These are phyloP conservation scores for Drosophila nannoptera DNA, from an alignment of 1,140 invertebrate species.

Conservation along the genomic window DNA sequence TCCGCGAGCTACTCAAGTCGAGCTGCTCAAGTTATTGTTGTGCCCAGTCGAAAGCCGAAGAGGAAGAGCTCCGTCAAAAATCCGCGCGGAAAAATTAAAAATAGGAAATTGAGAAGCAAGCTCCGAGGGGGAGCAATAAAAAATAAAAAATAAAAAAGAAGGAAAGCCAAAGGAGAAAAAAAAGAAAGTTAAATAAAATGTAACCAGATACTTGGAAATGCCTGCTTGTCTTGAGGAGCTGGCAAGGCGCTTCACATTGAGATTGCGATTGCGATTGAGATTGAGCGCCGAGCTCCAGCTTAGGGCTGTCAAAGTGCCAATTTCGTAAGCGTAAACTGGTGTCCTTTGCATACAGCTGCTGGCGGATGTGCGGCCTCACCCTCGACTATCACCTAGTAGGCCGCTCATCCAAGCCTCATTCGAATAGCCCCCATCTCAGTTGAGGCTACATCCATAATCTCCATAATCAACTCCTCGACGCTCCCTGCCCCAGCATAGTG, in stretches of 20 bases:
- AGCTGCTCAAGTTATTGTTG: conserved; percentile 71
- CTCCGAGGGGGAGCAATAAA: background rate
- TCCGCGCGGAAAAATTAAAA: conserved; percentile 39
- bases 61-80: conserved; percentile 43
- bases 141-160: too few relatives aligned
- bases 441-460: too few relatives aligned
- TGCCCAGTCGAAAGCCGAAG: conserved; percentile 26
- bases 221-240: conserved; percentile 28
- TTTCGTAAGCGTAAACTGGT: conserved; percentile 1
- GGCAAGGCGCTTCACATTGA: background rate
- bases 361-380: background rate
- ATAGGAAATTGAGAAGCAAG: conserved; percentile 53
- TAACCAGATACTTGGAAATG: conserved; percentile 67
- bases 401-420: too few relatives aligned
- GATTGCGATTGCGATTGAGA: too few relatives aligned
- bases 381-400: too few relatives aligned
- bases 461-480: too few relatives aligned
- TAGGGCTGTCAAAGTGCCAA: background rate
- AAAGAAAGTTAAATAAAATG: conserved; percentile 41
- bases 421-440: too few relatives aligned
- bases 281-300: too few relatives aligned
- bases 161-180: too few relatives aligned
- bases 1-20: conserved; percentile 66
- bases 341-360: background rate
- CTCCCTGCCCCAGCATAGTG: too few relatives aligned